Conservation (phyloP, 2,113 vertebrate species). For the Eulemur macaco region DNA sequence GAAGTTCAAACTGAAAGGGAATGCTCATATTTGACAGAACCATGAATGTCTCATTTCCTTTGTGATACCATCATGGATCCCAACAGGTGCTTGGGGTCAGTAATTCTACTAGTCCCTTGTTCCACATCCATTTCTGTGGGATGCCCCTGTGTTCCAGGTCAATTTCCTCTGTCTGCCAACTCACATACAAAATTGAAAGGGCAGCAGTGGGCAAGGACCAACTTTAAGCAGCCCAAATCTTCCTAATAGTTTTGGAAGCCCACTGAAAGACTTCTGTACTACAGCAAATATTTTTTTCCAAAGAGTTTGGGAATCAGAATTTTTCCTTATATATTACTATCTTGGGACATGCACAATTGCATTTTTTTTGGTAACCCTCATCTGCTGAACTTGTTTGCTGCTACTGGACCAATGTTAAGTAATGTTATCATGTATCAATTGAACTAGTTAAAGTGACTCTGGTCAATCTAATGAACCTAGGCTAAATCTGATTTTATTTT, state of each 20-base stretch:
- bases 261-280: background rate
- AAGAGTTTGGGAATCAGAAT: background rate
- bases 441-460: background rate
- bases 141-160: background rate
- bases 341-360: background rate
- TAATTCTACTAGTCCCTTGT: background rate
- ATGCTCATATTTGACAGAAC: background rate
- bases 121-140: background rate
- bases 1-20: background rate
- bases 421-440: background rate
- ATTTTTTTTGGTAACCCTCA: background rate
- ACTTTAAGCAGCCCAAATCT: constrained; percentile 26
- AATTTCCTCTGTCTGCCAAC: background rate
- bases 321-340: constrained; percentile 33
- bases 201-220: background rate
- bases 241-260: constrained; percentile 39
- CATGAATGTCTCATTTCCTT: background rate
- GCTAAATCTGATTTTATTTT: background rate
- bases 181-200: background rate
- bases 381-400: background rate
- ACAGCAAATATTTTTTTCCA: accelerated
- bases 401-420: background rate
- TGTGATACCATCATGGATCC: background rate
- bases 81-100: background rate
- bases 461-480: background rate